Evolutionary conservation across 2,797 vertebrate genomes (phyloP).

Genomic region (Enoplosus armatus): DNA sequence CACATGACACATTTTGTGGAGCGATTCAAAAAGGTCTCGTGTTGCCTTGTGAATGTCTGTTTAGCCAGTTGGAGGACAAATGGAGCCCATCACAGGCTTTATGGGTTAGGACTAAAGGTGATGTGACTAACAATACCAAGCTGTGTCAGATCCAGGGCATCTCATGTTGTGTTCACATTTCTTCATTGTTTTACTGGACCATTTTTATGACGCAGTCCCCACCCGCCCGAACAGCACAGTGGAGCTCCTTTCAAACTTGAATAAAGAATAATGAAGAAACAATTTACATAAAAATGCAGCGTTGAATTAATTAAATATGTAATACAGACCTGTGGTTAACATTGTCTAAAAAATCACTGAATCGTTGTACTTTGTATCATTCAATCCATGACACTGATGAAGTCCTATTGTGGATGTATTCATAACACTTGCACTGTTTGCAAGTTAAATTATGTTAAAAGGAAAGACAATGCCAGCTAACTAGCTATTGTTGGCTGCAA

Average conservation of each 20-base stretch:
- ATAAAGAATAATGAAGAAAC: not conserved
- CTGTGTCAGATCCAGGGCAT: conserved; percentile 8
- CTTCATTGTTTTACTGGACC: not conserved
- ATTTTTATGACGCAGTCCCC: not conserved
- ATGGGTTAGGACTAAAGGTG: not conserved
- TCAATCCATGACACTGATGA: not conserved
- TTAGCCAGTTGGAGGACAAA: not conserved
- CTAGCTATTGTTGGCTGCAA: not conserved
- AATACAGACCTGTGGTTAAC: not conserved
- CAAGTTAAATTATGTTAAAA: not conserved
- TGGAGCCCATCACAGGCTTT: not conserved
- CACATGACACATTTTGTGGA: conserved; percentile 14
- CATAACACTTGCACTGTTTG: not conserved
- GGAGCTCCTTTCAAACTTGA: not conserved
- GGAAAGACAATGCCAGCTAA: not conserved
- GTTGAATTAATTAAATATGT: conserved; percentile 1
- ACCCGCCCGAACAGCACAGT: not conserved
- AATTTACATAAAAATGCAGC: not conserved
- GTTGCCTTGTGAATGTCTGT: conserved; percentile 10
- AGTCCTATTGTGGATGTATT: conserved; percentile 5
- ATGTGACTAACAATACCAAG: not conserved
- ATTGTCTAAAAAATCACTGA: not conserved
- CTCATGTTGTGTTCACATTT: not conserved
- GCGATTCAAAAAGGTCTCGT: not conserved
- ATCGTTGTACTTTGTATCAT: not conserved